Base-by-base conservation (phyloP, 2,888 invertebrate genomes). In the Pseudeuparius sepicola region DNA sequence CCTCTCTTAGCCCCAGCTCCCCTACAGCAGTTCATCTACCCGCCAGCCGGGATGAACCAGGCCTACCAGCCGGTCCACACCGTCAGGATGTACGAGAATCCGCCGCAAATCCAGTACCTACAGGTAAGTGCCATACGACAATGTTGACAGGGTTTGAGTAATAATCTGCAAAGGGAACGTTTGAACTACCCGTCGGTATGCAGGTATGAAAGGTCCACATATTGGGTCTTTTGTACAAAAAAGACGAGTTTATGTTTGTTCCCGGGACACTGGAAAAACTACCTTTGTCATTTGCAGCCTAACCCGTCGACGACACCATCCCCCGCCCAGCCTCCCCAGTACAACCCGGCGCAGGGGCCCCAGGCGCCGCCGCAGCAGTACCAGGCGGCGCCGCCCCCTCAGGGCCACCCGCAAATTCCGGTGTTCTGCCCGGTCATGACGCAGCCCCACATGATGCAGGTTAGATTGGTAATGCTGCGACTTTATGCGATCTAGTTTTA, bases 1-100 rank as follows among this genome's bases (percentile, higher is more conserved):
- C 88, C 89, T 3, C 66, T 90, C 38, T 62, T 89, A 50, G 83
- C 88, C 24, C 80, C 86, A 13, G 82, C 79, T 12, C 83, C 86
- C 7, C 67, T 87, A 56, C 80, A 76, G 55, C 79, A 70, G 31
- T 59, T 60, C 41, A 56, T 60, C 17, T 57, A 56, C 31, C 59
- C 59, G 7, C 52, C 53, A 13, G 34, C 41, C 7, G 53, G 51
- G 12, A 52, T 59, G 42, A 54, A 61, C 26, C 56, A 63, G 34
- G 59, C 63, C 50, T 57, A 53, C 57, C 64, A 52, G 63, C 74
- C 68, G 7, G 43, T 49, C 48, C 50, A 46, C 17, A 31, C 46
- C 2, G 70, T 83, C 47, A 73, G 82, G 34, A 78, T 83, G 74
- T 81, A 77, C 54, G 46, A 48, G 11, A 68, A 39, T 10, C 70